These are phyloP conservation scores for Lamproptera curius DNA, from an alignment of 2,888 invertebrate genomes.

Conservation along the genomic window DNA sequence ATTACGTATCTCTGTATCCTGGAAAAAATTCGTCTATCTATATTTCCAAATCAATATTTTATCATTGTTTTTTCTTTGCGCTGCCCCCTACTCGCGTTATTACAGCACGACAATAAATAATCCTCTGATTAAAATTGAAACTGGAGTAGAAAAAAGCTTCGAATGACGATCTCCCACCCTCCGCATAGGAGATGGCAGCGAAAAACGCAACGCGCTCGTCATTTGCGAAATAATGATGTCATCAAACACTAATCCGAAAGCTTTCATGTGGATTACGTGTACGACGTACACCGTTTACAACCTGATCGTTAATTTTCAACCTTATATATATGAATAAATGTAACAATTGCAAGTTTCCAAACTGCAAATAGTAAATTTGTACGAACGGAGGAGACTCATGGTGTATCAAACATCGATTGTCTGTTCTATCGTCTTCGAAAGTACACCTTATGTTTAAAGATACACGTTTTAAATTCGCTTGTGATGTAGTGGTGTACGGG, in stretches of 20 bases:
- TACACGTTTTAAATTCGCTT: constrained; percentile 20
- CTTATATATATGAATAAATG: constrained; percentile 24
- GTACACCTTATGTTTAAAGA: constrained; percentile 23
- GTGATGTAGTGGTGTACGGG: not conserved
- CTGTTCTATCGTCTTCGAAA: constrained; percentile 30
- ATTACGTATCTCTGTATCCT: no score
- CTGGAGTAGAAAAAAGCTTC: constrained; percentile 34
- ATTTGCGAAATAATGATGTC: constrained; percentile 76
- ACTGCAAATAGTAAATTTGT: constrained; percentile 22
- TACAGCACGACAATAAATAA: constrained; percentile 61
- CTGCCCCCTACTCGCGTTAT: constrained; percentile 30
- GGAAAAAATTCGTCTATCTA: no score
- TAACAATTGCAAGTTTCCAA: constrained; percentile 16
- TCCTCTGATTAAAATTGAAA: constrained; percentile 34
- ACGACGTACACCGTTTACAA: no score
- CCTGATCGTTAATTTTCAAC: constrained; percentile 35
- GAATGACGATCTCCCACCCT: constrained; percentile 37
- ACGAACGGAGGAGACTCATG: constrained; percentile 31
- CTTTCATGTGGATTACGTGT: constrained; percentile 74
- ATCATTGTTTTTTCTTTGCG: no score
- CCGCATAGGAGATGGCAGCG: constrained; percentile 46
- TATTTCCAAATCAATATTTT: no score
- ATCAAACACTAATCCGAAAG: constrained; percentile 78
- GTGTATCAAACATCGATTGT: constrained; percentile 46
- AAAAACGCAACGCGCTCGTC: constrained; percentile 71